Evolutionary conservation across 2,797 vertebrate species (phyloP), one percentile per base, ranked within the genome.

Genomic region (Apogon talboti): DNA sequence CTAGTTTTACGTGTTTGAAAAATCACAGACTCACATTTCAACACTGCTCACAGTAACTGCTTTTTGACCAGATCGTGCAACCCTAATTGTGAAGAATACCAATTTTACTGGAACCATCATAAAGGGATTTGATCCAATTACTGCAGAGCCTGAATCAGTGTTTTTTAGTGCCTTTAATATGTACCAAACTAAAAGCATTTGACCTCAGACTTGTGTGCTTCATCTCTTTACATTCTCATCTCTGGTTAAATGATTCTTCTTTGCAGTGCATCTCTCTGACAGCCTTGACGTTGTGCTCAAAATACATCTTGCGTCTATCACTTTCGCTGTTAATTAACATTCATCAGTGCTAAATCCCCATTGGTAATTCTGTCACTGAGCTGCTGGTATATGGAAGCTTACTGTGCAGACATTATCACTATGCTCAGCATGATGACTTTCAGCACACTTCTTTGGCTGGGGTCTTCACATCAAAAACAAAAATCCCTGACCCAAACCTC

Each of bases 331-430:
- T 65, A 66, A 81, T 81, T 73, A 64, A 62, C 63, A 79, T 82
- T 77, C 57, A 82, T 76, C 57, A 52, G 66, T 41, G 56, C 69
- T 71, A 70, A 70, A 74, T 83, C 82, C 49, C 67, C 58, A 63
- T 59, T 69, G 57, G 58, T 74, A 71, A 74, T 83, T 78, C 57
- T 72, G 42, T 81, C 61, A 86, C 47, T 82, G 61, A 78, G 67
- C 51, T 40, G 45, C 56, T 51, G 51, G 50, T 77, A 74, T 54
- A 28, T 28, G 47, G 52, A 52, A 72, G 58, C 78, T 73, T 56
- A 71, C 58, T 37, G 52, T 45, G 33, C 28, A 49, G 54, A 74
- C 67, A 61, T n/a, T 56, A 35, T 46, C 15, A 70, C 70, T 47
- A 12, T 14, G 48, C 84, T 48, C 69, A 73, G 48, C 56, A 56